A percentile compares a stretch with the other conserved stretches of the same genome.
Evolutionary conservation across 2,888 invertebrate genomes (phyloP).

Genomic region (Heliconius ismenius): DNA sequence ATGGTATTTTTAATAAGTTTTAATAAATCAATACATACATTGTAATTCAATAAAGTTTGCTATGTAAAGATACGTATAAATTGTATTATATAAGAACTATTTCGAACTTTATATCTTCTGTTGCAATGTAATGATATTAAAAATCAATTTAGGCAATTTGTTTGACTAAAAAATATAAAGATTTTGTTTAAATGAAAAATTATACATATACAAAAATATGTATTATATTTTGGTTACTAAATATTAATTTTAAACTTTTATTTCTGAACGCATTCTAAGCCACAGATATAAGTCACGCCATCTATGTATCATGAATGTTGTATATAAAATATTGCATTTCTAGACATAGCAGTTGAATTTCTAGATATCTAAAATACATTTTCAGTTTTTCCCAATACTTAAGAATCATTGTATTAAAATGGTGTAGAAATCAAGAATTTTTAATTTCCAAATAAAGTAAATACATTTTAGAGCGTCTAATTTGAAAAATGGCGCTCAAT

Average conservation of each 20-base stretch:
- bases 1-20: not conserved
- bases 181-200: too few species aligned
- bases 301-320: slow-evolving; percentile 25
- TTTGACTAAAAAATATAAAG: not conserved
- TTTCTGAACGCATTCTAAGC: slow-evolving; percentile 32
- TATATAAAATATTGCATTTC: not conserved
- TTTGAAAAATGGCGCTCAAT: slow-evolving; percentile 49
- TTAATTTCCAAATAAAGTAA: not conserved
- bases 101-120: not conserved
- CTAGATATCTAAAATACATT: not conserved
- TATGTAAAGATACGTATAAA: not conserved
- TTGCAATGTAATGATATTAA: not conserved
- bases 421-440: not conserved
- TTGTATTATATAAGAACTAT: not conserved
- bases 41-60: not conserved
- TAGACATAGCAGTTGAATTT: not conserved
- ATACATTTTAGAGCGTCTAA: slow-evolving; percentile 6
- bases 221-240: not conserved
- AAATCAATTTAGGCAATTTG: not conserved
- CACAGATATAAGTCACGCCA: slow-evolving; percentile 28
- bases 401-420: not conserved
- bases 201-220: too few species aligned
- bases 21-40: not conserved
- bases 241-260: not conserved
- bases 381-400: not conserved